Evolutionary conservation across 2,113 vertebrate genomes (phyloP).

Genomic region (Percina caprodes): DNA sequence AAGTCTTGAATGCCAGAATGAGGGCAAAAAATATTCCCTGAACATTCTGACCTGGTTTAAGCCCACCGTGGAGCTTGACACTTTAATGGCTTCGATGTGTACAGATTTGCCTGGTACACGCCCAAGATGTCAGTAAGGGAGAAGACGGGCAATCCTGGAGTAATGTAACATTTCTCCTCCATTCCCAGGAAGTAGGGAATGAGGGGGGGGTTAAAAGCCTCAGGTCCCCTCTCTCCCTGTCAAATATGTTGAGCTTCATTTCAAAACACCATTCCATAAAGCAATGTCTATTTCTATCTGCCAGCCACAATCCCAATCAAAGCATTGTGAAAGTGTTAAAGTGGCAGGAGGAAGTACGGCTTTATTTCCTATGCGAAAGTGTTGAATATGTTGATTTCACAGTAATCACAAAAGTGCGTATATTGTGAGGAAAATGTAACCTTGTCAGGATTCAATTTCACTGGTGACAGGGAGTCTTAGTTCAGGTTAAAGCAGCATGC

Average conservation of each 20-base stretch:
- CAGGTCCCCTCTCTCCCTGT: conserved; percentile 1
- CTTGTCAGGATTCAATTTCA: conserved; percentile 31
- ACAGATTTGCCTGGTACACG: conserved; percentile 54
- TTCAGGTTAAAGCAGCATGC: conserved; percentile 49
- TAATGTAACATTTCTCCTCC: conserved; percentile 23
- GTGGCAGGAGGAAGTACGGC: not conserved
- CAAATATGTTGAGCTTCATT: conserved; percentile 41
- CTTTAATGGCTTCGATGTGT: conserved; percentile 79
- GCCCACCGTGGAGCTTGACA: conserved; percentile 61
- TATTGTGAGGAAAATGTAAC: conserved; percentile 18
- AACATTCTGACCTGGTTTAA: conserved; percentile 66
- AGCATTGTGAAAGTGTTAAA: conserved; percentile 12
- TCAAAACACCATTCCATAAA: conserved; percentile 5
- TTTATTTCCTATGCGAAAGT: conserved; percentile 7
- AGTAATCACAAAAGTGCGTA: conserved; percentile 8
- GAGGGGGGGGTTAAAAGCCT: conserved; percentile 18
- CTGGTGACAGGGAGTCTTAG: conserved; percentile 5
- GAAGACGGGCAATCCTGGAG: conserved; percentile 9
- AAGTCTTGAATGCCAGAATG: conserved; percentile 63
- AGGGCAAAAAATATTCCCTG: conserved; percentile 54
- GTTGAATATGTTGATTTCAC: conserved; percentile 35
- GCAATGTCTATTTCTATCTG: conserved; percentile 9
- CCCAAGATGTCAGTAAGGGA: conserved; percentile 38
- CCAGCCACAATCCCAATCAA: not conserved
- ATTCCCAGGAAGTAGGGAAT: conserved; percentile 6